These are phyloP conservation scores for Aplochiton taeniatus DNA, from an alignment of 2,797 vertebrate species.

Conservation along the genomic window DNA sequence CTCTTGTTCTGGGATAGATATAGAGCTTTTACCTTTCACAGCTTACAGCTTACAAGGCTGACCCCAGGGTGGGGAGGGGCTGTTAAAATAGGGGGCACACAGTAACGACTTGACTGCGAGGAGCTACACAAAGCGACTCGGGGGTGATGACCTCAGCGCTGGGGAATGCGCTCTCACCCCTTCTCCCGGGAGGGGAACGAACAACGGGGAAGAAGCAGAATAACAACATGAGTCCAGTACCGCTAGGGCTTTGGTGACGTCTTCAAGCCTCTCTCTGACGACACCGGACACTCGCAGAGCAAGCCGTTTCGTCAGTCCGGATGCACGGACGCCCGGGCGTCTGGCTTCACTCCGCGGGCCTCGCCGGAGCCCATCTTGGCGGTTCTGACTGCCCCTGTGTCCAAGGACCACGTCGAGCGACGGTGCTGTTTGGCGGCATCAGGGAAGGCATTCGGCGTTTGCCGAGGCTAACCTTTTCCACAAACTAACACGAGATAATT, in stretches of 20 bases:
- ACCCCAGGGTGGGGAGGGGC: slow-evolving; percentile 1
- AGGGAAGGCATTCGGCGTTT: too few relatives aligned
- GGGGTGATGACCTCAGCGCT: slow-evolving; percentile 63
- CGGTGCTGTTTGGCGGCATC: too few relatives aligned
- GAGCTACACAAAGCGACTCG: slow-evolving; percentile 61
- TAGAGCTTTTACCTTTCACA: slow-evolving; percentile 39
- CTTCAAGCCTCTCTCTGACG: background rate
- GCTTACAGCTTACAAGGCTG: slow-evolving; percentile 34
- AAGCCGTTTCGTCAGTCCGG: background rate
- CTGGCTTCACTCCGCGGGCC: slow-evolving; percentile 68
- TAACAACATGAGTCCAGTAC: background rate
- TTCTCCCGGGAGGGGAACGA: slow-evolving; percentile 28
- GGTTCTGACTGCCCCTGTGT: slow-evolving; percentile 55
- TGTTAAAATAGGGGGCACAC: slow-evolving; percentile 45
- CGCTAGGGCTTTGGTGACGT: slow-evolving; percentile 1
- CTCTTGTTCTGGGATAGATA: slow-evolving; percentile 7
- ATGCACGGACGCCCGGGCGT: slow-evolving; percentile 17
- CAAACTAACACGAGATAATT: background rate
- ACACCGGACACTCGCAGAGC: background rate
- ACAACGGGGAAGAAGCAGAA: background rate
- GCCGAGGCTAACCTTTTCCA: background rate
- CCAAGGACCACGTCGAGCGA: slow-evolving; percentile 38
- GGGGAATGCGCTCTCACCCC: slow-evolving; percentile 53
- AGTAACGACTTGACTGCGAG: slow-evolving; percentile 67
- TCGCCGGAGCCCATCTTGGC: slow-evolving; percentile 55